phyloP scores from a whole-genome alignment of 2,888 invertebrate genomes.

The Dicycla oo region DNA sequence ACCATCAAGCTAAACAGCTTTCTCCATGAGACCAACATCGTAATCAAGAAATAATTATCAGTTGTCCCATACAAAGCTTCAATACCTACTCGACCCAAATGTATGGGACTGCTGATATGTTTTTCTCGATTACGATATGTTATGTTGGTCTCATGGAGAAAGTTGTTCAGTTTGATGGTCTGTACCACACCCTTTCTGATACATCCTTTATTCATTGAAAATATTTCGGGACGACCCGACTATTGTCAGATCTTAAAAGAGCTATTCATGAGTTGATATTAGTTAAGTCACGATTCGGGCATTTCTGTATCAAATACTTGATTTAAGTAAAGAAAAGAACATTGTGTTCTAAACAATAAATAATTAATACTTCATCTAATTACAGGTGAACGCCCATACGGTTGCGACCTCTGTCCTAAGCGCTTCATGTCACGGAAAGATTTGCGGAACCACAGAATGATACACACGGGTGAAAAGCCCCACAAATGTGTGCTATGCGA shows the following conservation, averaged over 20 bases:
- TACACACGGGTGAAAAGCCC: slow-evolving; percentile 97
- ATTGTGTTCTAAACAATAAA: background rate
- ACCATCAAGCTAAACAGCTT: no score
- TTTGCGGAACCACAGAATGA: slow-evolving; percentile 97
- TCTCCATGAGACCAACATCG: no score
- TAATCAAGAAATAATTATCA: no score
- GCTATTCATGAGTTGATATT: background rate
- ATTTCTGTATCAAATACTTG: background rate
- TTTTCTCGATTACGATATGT: no score
- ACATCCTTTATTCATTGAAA: no score
- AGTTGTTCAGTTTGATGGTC: no score
- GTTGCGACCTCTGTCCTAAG: slow-evolving; percentile 96
- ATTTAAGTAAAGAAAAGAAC: background rate
- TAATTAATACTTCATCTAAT: slow-evolving; percentile 18
- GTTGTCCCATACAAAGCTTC: no score
- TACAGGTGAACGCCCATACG: slow-evolving; percentile 93
- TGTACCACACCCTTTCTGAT: no score
- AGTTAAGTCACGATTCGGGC: background rate
- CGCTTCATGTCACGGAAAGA: slow-evolving; percentile 98
- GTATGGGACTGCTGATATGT: no score
- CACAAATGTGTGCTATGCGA: slow-evolving; percentile 97
- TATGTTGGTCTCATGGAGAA: no score
- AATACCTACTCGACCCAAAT: no score
- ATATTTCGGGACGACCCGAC: background rate
- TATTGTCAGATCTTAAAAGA: background rate